Percentiles rank a stretch among this genome's conserved stretches.
Conservation (phyloP, 2,113 vertebrate genomes). For the Oplegnathus fasciatus region DNA sequence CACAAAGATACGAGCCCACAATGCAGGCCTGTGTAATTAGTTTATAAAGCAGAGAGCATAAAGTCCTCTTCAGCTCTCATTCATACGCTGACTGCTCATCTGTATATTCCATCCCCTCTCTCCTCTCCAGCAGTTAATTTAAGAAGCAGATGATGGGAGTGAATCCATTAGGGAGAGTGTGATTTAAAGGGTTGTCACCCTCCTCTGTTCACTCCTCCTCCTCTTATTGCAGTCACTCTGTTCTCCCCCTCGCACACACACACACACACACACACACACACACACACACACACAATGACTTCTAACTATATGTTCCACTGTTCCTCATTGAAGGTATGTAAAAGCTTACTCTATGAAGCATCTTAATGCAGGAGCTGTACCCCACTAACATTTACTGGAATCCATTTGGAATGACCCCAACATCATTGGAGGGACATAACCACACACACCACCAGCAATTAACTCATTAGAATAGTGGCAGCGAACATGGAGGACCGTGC, state of each 20-base stretch:
- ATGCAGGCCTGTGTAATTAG: slow-evolving; percentile 19
- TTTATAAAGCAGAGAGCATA: slow-evolving; percentile 36
- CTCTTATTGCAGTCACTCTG: slow-evolving; percentile 29
- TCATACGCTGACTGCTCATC: slow-evolving; percentile 23
- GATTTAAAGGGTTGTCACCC: slow-evolving; percentile 48
- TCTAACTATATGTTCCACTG: neutral
- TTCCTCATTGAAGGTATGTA: neutral
- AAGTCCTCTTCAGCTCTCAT: slow-evolving; percentile 8
- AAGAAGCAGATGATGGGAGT: slow-evolving; percentile 52
- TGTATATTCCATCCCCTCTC: slow-evolving; percentile 14
- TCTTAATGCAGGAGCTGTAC: neutral
- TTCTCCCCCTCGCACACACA: neutral
- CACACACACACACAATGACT: neutral
- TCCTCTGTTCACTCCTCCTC: slow-evolving; percentile 31
- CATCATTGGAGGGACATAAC: neutral
- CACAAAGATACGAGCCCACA: neutral
- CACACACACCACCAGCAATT: slow-evolving; percentile 24
- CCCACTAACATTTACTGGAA: slow-evolving; percentile 10
- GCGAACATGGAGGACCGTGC: slow-evolving; percentile 19
- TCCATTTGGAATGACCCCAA: slow-evolving; percentile 26
- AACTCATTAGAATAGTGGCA: slow-evolving; percentile 35
- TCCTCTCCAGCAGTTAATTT: slow-evolving; percentile 53
- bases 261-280: neutral
- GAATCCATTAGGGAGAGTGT: slow-evolving; percentile 58
- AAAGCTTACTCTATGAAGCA: neutral